These are phyloP conservation scores for Rhegmatorhina hoffmannsi DNA, from an alignment of 2,113 vertebrate genomes.

Conservation along the genomic window DNA sequence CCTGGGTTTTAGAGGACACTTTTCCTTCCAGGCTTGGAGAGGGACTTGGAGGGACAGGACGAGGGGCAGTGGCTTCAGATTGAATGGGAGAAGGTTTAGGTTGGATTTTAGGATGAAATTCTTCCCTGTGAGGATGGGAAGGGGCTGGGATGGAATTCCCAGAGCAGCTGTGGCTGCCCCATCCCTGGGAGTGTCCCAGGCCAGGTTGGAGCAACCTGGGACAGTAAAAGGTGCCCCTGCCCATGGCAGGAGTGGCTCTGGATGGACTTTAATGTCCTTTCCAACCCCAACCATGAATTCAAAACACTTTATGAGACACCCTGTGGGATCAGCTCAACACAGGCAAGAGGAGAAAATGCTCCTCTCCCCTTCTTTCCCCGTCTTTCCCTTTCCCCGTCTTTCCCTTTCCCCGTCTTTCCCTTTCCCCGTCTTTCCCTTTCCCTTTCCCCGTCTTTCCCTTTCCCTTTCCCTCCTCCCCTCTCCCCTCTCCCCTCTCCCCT, in stretches of 20 bases:
- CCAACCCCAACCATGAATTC: not conserved
- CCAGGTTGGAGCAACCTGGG: not conserved
- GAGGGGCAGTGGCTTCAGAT: not conserved
- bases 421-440: too few species aligned
- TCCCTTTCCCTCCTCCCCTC: too few species aligned
- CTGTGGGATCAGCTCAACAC: not conserved
- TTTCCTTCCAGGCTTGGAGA: not conserved
- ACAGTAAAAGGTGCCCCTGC: not conserved
- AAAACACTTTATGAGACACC: not conserved
- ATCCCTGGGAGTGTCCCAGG: not conserved
- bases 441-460: too few species aligned
- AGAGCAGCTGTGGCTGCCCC: not conserved
- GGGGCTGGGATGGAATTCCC: not conserved
- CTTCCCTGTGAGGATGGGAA: not conserved
- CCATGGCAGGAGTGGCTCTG: not conserved
- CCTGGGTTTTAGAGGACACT: not conserved
- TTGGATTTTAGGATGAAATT: not conserved
- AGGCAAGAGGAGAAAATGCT: not conserved
- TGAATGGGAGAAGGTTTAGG: not conserved
- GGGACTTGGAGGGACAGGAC: not conserved
- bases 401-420: too few species aligned
- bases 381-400: too few species aligned
- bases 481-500: too few species aligned
- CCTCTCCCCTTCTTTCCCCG: too few species aligned
- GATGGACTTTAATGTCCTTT: rapidly evolving